phyloP scores from a whole-genome alignment of 2,888 invertebrate species.

The Dorcus parallelipipedus region DNA sequence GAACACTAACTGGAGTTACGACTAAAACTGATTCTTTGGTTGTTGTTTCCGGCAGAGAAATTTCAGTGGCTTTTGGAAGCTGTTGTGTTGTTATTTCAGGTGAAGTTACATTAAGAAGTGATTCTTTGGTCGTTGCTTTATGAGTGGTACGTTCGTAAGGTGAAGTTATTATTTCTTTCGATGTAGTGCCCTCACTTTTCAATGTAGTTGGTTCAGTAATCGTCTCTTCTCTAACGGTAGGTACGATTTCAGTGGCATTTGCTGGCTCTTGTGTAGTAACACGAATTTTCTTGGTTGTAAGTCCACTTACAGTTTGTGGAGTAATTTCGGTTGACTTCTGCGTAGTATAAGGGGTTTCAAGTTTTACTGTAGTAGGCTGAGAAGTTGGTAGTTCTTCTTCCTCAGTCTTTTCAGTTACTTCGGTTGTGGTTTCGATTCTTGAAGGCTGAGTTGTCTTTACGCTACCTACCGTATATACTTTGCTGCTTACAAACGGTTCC shows the following conservation, averaged over 20 bases:
- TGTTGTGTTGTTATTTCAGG: neutral
- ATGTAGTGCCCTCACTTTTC: too few relatives aligned
- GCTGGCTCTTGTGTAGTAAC: neutral
- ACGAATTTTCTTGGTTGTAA: neutral
- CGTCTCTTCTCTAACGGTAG: neutral
- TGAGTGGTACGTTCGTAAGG: too few relatives aligned
- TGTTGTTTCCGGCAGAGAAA: neutral
- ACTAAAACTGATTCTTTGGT: neutral
- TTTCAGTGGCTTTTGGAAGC: neutral
- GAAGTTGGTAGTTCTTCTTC: too few relatives aligned
- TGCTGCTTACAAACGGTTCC: too few relatives aligned
- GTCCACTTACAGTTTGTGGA: too few relatives aligned
- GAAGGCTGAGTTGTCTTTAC: too few relatives aligned
- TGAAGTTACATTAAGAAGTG: neutral
- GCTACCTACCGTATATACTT: too few relatives aligned
- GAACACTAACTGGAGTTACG: too few relatives aligned
- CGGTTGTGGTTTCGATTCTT: too few relatives aligned
- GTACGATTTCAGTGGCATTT: neutral
- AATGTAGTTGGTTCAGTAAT: constrained; percentile 8
- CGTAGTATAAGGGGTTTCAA: neutral
- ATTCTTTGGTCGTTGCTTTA: constrained; percentile 7
- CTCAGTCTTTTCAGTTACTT: too few relatives aligned
- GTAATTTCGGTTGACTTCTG: neutral
- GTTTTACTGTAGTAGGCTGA: neutral
- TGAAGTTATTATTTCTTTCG: too few relatives aligned